These are phyloP conservation scores for Arvicanthis niloticus DNA, from an alignment of 2,113 vertebrate genomes.

Conservation along the genomic window DNA sequence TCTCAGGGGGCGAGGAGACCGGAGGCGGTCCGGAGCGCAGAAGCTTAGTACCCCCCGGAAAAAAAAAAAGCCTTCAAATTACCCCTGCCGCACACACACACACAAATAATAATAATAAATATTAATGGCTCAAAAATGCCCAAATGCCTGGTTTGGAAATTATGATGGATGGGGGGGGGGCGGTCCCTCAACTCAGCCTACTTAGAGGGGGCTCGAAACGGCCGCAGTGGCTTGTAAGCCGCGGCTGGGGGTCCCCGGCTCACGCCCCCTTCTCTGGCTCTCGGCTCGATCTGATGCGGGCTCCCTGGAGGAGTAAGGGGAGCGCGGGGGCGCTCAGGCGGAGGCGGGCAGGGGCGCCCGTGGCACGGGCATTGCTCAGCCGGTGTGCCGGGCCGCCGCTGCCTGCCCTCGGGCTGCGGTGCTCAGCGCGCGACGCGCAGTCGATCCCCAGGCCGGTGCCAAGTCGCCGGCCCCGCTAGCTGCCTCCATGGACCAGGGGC, in stretches of 20 bases:
- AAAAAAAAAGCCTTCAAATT: constrained; percentile 67
- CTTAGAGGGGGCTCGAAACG: constrained; percentile 65
- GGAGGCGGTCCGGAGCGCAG: constrained; percentile 65
- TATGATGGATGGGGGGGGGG: constrained; percentile 66
- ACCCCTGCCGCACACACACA: constrained; percentile 71
- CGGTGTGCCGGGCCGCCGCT: constrained; percentile 71
- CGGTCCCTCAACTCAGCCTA: constrained; percentile 74
- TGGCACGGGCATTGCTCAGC: constrained; percentile 76
- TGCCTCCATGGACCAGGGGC: constrained; percentile 91
- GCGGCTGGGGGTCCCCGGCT: constrained; percentile 74
- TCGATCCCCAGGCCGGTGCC: constrained; percentile 84
- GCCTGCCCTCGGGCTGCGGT: constrained; percentile 75
- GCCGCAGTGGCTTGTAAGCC: constrained; percentile 70
- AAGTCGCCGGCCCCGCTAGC: constrained; percentile 88
- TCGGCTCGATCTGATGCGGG: constrained; percentile 51
- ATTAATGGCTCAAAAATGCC: constrained; percentile 81
- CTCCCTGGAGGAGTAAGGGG: constrained; percentile 70
- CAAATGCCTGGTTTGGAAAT: constrained; percentile 74
- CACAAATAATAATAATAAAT: constrained; percentile 75
- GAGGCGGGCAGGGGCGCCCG: constrained; percentile 74
- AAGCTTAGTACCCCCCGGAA: constrained; percentile 58
- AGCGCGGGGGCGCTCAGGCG: constrained; percentile 75
- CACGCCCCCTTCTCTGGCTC: constrained; percentile 80
- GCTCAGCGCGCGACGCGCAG: constrained; percentile 79
- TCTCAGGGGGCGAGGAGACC: constrained; percentile 67